Evolutionary conservation across 2,113 vertebrate genomes (phyloP).

Genomic region (Halichoeres trimaculatus): DNA sequence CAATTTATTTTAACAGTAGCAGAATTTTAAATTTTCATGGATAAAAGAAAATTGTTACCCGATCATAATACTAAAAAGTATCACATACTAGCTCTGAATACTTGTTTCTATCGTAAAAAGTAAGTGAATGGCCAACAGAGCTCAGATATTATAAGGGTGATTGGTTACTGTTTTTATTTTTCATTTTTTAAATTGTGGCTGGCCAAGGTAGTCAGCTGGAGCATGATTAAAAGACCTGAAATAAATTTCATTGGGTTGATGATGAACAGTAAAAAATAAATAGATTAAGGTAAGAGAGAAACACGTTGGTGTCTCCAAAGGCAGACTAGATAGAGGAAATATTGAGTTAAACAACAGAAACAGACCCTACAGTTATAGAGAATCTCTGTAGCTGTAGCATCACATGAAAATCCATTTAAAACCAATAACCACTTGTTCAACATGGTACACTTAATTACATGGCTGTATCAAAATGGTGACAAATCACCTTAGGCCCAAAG

Average conservation of each 20-base stretch:
- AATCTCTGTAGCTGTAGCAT: neutral
- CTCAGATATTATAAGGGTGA: too few relatives aligned
- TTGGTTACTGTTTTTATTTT: too few relatives aligned
- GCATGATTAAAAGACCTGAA: slow-evolving; percentile 7
- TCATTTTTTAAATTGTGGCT: slow-evolving; percentile 2
- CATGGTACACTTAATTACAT: slow-evolving; percentile 58
- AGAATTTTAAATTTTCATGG: too few relatives aligned
- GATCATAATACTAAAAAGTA: too few relatives aligned
- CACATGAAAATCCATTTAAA: slow-evolving; percentile 57
- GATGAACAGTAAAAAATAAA: slow-evolving; percentile 23
- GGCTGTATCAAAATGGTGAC: slow-evolving; percentile 65
- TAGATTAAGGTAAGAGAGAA: slow-evolving; percentile 20
- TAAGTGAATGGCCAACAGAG: too few relatives aligned
- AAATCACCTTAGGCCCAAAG: slow-evolving; percentile 67
- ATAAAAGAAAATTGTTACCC: too few relatives aligned
- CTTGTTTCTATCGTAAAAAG: too few relatives aligned
- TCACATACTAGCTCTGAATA: too few relatives aligned
- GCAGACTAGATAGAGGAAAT: slow-evolving; percentile 10
- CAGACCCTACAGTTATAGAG: slow-evolving; percentile 9
- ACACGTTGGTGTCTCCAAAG: slow-evolving; percentile 35
- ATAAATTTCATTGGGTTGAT: neutral
- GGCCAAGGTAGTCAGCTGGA: neutral
- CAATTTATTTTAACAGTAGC: too few relatives aligned
- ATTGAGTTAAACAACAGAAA: slow-evolving; percentile 40
- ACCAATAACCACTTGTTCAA: slow-evolving; percentile 60